These are phyloP conservation scores for Burhinus bistriatus DNA, from an alignment of 2,113 vertebrate genomes.

Conservation along the genomic window DNA sequence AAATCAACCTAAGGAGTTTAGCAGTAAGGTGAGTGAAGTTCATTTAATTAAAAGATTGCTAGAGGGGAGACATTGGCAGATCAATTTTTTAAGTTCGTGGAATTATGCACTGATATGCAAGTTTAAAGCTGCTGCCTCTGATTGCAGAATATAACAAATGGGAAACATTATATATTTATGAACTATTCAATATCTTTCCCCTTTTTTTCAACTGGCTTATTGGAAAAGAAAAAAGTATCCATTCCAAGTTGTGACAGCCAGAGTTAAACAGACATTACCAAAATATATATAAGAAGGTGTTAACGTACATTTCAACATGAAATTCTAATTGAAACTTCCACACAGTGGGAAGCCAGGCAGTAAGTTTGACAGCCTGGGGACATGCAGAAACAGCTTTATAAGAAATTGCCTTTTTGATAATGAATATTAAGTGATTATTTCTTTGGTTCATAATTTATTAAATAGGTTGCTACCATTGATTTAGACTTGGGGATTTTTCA, in stretches of 20 bases:
- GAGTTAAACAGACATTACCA: conserved; percentile 37
- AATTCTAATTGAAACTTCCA: conserved; percentile 60
- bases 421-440: conserved; percentile 56
- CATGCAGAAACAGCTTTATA: conserved; percentile 20
- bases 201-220: background rate
- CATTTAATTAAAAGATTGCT: conserved; percentile 73
- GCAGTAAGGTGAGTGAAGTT: conserved; percentile 61
- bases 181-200: conserved; percentile 30
- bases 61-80: conserved; percentile 58
- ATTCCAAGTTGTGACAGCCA: background rate
- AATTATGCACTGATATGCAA: conserved; percentile 63
- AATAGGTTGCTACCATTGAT: conserved; percentile 54
- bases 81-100: conserved; percentile 69
- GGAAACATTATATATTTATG: conserved; percentile 66
- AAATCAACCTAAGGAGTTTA: conserved; percentile 59
- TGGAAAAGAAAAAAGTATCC: conserved; percentile 12
- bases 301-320: conserved; percentile 35
- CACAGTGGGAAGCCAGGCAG: background rate
- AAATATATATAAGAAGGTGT: conserved; percentile 46
- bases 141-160: conserved; percentile 63
- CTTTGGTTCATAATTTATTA: conserved; percentile 59
- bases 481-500: conserved; percentile 58
- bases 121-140: conserved; percentile 49
- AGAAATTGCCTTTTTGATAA: conserved; percentile 53
- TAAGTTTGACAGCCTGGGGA: conserved; percentile 33